Conservation (phyloP, 2,888 invertebrate species). For the Stenodema calcarata region DNA sequence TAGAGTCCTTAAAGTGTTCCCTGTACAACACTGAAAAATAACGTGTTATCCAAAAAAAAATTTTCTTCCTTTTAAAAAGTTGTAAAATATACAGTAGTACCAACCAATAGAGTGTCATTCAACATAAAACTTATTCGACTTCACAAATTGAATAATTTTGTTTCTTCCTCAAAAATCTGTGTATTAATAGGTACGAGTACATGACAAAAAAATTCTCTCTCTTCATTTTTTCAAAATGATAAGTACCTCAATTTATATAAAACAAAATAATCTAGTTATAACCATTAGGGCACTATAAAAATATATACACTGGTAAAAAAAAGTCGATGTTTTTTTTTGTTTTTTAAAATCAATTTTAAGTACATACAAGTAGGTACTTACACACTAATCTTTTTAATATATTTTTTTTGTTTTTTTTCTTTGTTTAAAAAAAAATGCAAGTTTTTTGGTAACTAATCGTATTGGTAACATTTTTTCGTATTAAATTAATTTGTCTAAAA, state of each 20-base stretch:
- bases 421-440: not conserved
- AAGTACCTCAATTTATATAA: not conserved
- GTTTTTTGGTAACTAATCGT: slow-evolving; percentile 32
- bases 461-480: slow-evolving; percentile 33
- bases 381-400: no score
- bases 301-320: slow-evolving; percentile 18
- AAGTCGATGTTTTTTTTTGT: not conserved
- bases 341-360: not conserved
- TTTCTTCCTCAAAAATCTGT: no score
- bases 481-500: not conserved
- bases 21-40: not conserved
- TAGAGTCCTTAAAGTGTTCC: not conserved
- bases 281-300: not conserved
- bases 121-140: no score
- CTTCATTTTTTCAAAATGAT: not conserved
- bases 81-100: no score
- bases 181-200: no score
- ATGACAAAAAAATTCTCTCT: not conserved
- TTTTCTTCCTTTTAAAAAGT: not conserved
- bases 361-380: no score
- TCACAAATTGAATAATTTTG: no score
- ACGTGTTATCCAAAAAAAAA: not conserved
- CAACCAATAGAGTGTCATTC: no score
- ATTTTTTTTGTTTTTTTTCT: not conserved
- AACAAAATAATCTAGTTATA: not conserved